Evolutionary conservation across 1,140 invertebrate species (phyloP).

Genomic region (Drosophila jambulina): DNA sequence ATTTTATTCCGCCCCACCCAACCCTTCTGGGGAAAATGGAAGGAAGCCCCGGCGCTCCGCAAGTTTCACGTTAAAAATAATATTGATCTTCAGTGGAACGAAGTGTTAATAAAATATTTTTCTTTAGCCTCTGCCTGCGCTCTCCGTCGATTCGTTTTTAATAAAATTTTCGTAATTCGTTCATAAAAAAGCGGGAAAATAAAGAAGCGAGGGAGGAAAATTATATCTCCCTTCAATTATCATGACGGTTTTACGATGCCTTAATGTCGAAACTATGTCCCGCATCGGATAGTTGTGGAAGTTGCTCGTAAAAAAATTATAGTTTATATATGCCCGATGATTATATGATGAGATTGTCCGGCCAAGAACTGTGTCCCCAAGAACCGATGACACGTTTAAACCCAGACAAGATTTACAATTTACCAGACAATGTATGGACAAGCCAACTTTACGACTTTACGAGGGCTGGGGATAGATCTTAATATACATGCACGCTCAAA

Average conservation of each 20-base stretch:
- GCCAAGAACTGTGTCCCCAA: slow-evolving; percentile 25
- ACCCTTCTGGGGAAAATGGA: slow-evolving; percentile 26
- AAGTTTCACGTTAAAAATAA: slow-evolving; percentile 70
- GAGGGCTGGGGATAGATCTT: neutral
- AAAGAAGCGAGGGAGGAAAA: slow-evolving; percentile 49
- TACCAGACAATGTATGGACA: slow-evolving; percentile 42
- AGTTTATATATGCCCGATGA: slow-evolving; percentile 42
- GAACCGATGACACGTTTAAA: slow-evolving; percentile 27
- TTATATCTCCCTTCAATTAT: slow-evolving; percentile 66
- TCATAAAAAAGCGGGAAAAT: slow-evolving; percentile 45
- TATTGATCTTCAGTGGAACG: slow-evolving; percentile 81
- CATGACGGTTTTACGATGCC: slow-evolving; percentile 75
- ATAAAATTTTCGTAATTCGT: slow-evolving; percentile 68
- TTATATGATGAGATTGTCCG: slow-evolving; percentile 20
- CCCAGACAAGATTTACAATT: slow-evolving; percentile 41
- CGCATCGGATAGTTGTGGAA: slow-evolving; percentile 51
- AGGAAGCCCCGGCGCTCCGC: slow-evolving; percentile 59
- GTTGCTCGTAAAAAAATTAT: slow-evolving; percentile 70
- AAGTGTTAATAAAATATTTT: slow-evolving; percentile 83
- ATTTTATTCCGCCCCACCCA: neutral
- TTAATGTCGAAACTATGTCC: slow-evolving; percentile 77
- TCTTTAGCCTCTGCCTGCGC: slow-evolving; percentile 29
- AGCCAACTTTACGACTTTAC: slow-evolving; percentile 24
- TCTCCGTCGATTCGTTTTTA: slow-evolving; percentile 41
- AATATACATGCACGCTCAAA: neutral